These are phyloP conservation scores for Corythornis cristatus DNA, from an alignment of 2,113 vertebrate species.

Conservation along the genomic window DNA sequence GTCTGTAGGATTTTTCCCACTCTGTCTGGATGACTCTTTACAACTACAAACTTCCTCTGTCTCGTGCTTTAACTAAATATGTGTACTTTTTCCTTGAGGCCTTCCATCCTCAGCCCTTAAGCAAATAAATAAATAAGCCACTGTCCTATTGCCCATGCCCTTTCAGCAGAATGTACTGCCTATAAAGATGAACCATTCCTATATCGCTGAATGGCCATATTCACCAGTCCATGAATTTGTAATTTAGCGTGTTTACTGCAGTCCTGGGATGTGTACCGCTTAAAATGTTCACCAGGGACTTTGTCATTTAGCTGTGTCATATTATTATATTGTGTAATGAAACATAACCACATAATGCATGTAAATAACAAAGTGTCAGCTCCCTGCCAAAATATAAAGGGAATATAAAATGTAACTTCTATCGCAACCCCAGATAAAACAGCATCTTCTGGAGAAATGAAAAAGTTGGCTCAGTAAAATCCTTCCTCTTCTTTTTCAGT, in stretches of 20 bases:
- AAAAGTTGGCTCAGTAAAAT: background rate
- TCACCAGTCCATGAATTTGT: slow-evolving; percentile 27
- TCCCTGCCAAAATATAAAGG: slow-evolving; percentile 36
- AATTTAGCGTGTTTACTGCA: slow-evolving; percentile 1
- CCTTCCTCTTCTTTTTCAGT: background rate
- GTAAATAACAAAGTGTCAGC: slow-evolving; percentile 56
- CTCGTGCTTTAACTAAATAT: slow-evolving; percentile 5
- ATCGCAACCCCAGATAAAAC: slow-evolving; percentile 19
- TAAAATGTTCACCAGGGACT: slow-evolving; percentile 38
- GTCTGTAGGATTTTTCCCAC: background rate
- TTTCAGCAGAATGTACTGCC: background rate
- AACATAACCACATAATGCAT: slow-evolving; percentile 44
- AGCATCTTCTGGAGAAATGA: background rate
- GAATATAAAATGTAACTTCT: slow-evolving; percentile 16
- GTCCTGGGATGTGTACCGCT: background rate
- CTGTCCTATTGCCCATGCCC: background rate
- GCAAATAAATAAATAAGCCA: slow-evolving; percentile 36
- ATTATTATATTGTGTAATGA: slow-evolving; percentile 57
- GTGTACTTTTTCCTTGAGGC: background rate
- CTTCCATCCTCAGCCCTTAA: background rate
- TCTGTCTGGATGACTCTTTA: background rate
- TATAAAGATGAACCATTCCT: slow-evolving; percentile 16
- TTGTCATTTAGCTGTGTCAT: slow-evolving; percentile 48
- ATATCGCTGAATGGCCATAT: background rate
- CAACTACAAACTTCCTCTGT: background rate